These are phyloP conservation scores for Melanostoma scalare DNA, from an alignment of 2,888 invertebrate species.

Conservation along the genomic window DNA sequence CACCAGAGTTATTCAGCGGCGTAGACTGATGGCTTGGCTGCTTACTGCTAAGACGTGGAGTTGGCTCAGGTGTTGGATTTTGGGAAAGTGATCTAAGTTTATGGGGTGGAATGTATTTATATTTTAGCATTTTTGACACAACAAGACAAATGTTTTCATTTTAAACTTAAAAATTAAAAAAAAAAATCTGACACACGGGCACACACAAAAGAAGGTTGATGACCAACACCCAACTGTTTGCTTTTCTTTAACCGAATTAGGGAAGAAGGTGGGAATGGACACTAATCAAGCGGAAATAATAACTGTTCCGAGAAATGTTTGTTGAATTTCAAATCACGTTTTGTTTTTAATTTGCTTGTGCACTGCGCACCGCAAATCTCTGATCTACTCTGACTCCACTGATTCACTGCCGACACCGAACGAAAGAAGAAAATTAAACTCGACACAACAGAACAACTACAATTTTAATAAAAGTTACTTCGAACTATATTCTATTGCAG, in stretches of 20 bases:
- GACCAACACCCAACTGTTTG: conserved; percentile 43
- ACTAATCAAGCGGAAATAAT: conserved; percentile 59
- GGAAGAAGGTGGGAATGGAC: conserved; percentile 33
- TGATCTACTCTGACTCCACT: conserved; percentile 30
- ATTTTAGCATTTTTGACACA: conserved; percentile 78
- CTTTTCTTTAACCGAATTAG: conserved; percentile 44
- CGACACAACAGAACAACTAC: conserved; percentile 55
- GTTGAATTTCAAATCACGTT: conserved; percentile 65
- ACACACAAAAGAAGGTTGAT: conserved; percentile 50
- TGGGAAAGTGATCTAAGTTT: conserved; percentile 78
- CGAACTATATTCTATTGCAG: conserved; percentile 47
- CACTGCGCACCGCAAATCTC: conserved; percentile 23
- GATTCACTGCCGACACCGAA: conserved; percentile 37
- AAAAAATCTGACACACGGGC: background rate
- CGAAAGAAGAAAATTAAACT: conserved; percentile 7
- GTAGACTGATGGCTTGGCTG: conserved; percentile 61
- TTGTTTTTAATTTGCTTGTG: conserved; percentile 39
- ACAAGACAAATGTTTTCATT: conserved; percentile 38
- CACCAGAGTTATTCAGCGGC: conserved; percentile 75
- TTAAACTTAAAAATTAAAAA: conserved; percentile 33
- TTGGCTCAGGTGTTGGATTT: conserved; percentile 78
- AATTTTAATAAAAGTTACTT: conserved; percentile 50
- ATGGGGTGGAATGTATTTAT: conserved; percentile 79
- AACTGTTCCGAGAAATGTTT: conserved; percentile 42
- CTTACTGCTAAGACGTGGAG: conserved; percentile 76